phyloP scores from a whole-genome alignment of 92 coral and sea anemone species.

The Siderastrea siderea region DNA sequence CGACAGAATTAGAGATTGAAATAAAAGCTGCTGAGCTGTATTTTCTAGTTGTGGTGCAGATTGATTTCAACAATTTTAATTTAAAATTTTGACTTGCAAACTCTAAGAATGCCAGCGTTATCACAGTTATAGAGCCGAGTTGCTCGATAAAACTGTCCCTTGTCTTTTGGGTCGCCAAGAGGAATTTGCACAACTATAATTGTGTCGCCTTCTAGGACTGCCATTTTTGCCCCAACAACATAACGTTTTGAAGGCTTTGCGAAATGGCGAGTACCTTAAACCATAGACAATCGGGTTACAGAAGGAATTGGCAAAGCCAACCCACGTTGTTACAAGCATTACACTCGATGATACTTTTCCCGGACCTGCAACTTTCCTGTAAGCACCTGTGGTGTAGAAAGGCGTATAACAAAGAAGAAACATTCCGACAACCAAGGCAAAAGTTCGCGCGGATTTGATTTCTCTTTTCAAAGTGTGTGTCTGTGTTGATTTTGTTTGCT shows the following conservation, averaged over 20 bases:
- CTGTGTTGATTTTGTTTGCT: constrained; percentile 3
- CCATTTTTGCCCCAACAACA: constrained; percentile 1
- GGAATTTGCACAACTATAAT: neutral
- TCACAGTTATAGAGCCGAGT: neutral
- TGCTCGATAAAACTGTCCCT: constrained; percentile 1
- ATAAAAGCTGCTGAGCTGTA: too few relatives aligned
- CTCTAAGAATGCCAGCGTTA: neutral
- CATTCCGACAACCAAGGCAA: constrained; percentile 84
- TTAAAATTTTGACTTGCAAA: too few relatives aligned
- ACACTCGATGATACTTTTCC: constrained; percentile 56
- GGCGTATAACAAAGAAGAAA: constrained; percentile 92
- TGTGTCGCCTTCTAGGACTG: neutral
- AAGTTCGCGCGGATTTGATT: constrained; percentile 86
- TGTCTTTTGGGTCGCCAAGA: constrained; percentile 4
- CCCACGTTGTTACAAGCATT: constrained; percentile 79
- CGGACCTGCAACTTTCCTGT: constrained; percentile 77
- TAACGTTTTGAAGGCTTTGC: constrained; percentile 81
- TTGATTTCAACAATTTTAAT: too few relatives aligned
- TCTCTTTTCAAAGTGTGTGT: constrained; percentile 71
- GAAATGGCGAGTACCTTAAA: constrained; percentile 83
- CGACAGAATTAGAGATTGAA: too few relatives aligned
- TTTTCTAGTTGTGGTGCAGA: too few relatives aligned
- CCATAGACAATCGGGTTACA: constrained; percentile 92
- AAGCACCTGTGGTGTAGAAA: constrained; percentile 84
- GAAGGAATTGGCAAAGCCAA: constrained; percentile 90